Base-by-base conservation (phyloP, 2,888 invertebrate species). In the Dastarcus helophoroides region DNA sequence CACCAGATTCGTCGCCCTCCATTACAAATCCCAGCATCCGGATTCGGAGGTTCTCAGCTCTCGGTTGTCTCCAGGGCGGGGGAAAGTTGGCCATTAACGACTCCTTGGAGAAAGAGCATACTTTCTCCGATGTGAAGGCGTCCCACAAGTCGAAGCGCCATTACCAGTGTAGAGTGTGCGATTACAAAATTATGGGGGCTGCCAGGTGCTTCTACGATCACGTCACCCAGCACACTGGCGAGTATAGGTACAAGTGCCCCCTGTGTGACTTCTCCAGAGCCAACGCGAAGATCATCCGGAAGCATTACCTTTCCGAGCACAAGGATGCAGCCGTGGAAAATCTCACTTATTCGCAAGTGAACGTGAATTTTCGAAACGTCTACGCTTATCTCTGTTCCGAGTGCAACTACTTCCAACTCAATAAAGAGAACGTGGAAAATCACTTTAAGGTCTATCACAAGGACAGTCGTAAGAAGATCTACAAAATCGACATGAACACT, bases 191-290 rank as follows among this genome's bases (percentile, higher is more conserved):
- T 25, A 17, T 6, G 2, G 36, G 42, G 3, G 13, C 33, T 9
- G 43, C 49, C 19, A 39, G 14, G 17, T 8, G 25, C 19, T 79
- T 80, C 50, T 78, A 76, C 47, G 79, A 82, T 51, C 86, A 88
- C 48, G 65, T 82, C 22, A 71, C 73, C 12, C 67, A 62, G 26
- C 88, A 88, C 37, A 86, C 85, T 0, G 86, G 86, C 0, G 86
- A 88, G 58, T 80, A 75, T 43, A 66, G 76, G 31, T 75, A 71
- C 36, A 54, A 63, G 12, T 86, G 85, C 53, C 67, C 67, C 1
- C 58, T 62, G 26, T 86, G 85, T 42, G 43, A 56, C 31, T 54
- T 44, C 38, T 38, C 38, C 5, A 45, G 52, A 10, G 43, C 47
- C 9, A 49, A 42, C 11, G 35, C 33, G 6, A 56, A 56, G 36